A percentile compares a stretch with the other conserved stretches of the same genome.
Conservation (phyloP, 1,140 invertebrate species). For the Caenorhabditis latens region DNA sequence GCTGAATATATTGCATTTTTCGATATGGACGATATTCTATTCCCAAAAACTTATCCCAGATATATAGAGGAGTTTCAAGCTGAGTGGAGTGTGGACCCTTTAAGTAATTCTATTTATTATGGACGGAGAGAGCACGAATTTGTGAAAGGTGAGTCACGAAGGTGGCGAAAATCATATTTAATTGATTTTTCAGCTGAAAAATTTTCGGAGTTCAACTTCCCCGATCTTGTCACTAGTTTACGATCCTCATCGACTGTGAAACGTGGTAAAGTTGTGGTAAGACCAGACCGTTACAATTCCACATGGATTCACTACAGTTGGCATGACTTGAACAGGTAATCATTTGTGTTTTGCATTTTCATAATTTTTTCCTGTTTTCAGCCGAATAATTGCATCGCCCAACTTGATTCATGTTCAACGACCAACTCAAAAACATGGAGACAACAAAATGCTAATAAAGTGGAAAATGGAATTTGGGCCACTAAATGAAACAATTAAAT, state of each 20-base stretch:
- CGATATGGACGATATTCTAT: constrained; percentile 29
- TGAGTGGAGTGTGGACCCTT: background rate
- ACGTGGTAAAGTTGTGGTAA: background rate
- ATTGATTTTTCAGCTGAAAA: background rate
- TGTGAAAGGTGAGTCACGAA: background rate
- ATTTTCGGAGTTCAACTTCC: background rate
- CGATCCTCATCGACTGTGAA: background rate
- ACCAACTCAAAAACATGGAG: background rate
- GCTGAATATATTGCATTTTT: constrained; percentile 25
- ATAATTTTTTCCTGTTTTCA: background rate
- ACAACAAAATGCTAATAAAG: background rate
- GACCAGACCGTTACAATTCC: background rate
- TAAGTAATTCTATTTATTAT: background rate
- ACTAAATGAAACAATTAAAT: background rate
- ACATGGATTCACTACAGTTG: constrained; percentile 16
- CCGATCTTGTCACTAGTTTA: background rate
- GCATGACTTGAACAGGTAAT: background rate
- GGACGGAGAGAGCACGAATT: background rate
- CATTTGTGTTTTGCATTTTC: background rate
- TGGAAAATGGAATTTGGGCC: constrained; percentile 2
- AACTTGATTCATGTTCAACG: background rate
- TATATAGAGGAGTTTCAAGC: constrained; percentile 1
- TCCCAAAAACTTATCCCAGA: background rate
- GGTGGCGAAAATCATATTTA: background rate
- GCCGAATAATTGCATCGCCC: background rate